Evolutionary conservation across 2,113 vertebrate species (phyloP).

Genomic region (Lamprologus speciosus): DNA sequence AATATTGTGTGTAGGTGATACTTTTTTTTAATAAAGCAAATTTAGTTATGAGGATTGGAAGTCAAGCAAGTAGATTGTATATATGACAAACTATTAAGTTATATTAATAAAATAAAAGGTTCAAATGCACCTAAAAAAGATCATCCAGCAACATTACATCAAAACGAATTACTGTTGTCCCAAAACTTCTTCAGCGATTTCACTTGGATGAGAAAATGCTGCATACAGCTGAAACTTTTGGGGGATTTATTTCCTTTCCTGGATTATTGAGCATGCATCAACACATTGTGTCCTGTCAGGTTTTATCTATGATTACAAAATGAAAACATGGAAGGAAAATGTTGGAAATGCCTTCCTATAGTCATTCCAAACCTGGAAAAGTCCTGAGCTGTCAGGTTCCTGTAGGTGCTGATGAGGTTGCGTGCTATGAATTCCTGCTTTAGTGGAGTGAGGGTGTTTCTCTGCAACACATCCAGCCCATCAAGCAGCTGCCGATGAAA

Average conservation of each 20-base stretch:
- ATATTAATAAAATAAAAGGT: not conserved
- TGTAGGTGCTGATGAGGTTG: constrained; percentile 52
- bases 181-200: not conserved
- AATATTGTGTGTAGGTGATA: not conserved
- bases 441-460: constrained; percentile 42
- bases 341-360: not conserved
- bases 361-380: constrained; percentile 59
- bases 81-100: not conserved
- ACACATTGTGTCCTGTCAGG: not conserved
- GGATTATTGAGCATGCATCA: not conserved
- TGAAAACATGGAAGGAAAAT: not conserved
- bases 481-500: constrained; percentile 56
- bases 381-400: constrained; percentile 62
- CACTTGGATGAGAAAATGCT: not conserved
- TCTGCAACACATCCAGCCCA: constrained; percentile 64
- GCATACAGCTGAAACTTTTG: not conserved
- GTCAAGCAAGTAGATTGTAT: not conserved
- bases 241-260: not conserved
- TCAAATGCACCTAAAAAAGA: not conserved
- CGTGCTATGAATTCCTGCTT: constrained; percentile 67
- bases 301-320: not conserved
- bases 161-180: not conserved
- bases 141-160: not conserved
- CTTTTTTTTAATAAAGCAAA: not conserved
- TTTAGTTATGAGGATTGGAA: not conserved